Evolutionary conservation across 2,888 invertebrate genomes (phyloP).

Genomic region (Ptychoptera contaminata): DNA sequence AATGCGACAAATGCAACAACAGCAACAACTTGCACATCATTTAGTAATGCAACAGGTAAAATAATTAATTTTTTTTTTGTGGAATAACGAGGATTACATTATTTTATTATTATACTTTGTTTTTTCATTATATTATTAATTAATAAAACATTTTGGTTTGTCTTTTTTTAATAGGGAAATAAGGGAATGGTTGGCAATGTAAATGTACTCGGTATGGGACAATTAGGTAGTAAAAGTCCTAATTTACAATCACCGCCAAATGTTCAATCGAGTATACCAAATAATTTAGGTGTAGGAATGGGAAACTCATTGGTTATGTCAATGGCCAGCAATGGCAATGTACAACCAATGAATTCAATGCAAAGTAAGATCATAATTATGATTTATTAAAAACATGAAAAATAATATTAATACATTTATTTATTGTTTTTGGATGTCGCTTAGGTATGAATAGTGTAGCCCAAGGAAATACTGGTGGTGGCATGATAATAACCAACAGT

Average conservation of each 20-base stretch:
- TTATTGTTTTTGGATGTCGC: constrained; percentile 2
- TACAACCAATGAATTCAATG: constrained; percentile 57
- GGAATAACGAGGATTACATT: too few relatives aligned
- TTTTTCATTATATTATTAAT: background rate
- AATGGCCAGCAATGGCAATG: constrained; percentile 59
- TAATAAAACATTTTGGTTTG: background rate
- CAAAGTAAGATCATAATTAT: constrained; percentile 36
- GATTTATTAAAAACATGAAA: background rate
- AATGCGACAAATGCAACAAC: constrained; percentile 32
- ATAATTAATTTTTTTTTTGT: background rate
- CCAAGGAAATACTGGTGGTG: constrained; percentile 38
- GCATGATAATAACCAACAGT: constrained; percentile 71
- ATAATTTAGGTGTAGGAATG: constrained; percentile 49
- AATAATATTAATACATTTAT: background rate
- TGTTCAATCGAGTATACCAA: constrained; percentile 61
- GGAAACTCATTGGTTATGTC: constrained; percentile 53
- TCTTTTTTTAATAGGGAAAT: constrained; percentile 18
- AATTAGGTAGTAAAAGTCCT: constrained; percentile 67
- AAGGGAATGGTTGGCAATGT: constrained; percentile 24
- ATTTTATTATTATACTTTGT: background rate
- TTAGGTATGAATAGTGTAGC: constrained; percentile 48
- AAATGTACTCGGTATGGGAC: constrained; percentile 56
- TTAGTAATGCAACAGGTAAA: constrained; percentile 42
- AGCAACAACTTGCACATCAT: constrained; percentile 49
- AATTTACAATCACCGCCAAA: constrained; percentile 75